Percentiles rank a stretch among this genome's conserved stretches.
These are phyloP conservation scores for Numida meleagris DNA, from an alignment of 2,113 vertebrate genomes.

Conservation along the genomic window DNA sequence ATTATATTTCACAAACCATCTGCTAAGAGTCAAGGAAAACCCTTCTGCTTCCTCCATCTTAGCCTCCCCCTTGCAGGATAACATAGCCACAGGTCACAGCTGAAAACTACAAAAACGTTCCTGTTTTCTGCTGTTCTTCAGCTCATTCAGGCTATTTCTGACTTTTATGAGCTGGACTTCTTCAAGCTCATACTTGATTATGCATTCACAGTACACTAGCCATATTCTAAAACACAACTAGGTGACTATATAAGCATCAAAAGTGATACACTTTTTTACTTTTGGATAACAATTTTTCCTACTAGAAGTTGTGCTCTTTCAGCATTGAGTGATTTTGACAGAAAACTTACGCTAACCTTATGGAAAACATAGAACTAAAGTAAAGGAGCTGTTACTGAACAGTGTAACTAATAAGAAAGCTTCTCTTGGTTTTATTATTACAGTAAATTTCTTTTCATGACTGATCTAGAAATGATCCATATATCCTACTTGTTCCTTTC, in stretches of 20 bases:
- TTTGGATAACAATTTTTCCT: neutral
- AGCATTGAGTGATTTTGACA: neutral
- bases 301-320: neutral
- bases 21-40: neutral
- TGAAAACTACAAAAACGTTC: neutral
- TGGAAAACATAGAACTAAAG: neutral
- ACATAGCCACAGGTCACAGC: neutral
- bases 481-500: neutral
- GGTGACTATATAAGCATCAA: neutral
- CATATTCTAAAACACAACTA: neutral
- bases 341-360: neutral
- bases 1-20: slow-evolving; percentile 49
- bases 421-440: neutral
- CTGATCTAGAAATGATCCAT: neutral
- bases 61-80: neutral
- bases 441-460: neutral
- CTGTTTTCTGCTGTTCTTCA: neutral
- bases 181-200: neutral
- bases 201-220: neutral
- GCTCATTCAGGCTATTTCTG: neutral
- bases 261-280: neutral
- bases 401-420: neutral
- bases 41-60: neutral
- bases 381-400: neutral
- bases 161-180: neutral